Conservation (phyloP, 1,140 invertebrate species). For the Zaprionus tsacasi region DNA sequence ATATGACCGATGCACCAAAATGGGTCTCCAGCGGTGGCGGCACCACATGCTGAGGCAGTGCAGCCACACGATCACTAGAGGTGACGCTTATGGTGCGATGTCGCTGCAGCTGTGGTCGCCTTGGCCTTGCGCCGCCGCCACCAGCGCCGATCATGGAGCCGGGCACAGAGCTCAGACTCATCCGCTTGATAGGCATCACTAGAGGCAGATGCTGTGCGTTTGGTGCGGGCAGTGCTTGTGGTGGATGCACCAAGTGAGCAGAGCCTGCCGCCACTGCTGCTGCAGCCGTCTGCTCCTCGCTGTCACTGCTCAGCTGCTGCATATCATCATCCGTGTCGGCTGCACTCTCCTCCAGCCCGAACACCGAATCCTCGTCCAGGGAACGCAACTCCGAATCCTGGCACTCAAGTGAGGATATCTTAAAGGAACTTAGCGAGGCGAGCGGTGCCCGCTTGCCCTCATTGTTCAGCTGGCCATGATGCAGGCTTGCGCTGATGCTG, state of each 20-base stretch:
- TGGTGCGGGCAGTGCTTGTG: conserved; percentile 10
- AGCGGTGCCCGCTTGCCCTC: conserved; percentile 87
- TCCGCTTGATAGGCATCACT: conserved; percentile 53
- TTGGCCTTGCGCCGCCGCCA: conserved; percentile 43
- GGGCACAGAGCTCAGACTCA: conserved; percentile 59
- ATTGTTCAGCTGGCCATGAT: conserved; percentile 38
- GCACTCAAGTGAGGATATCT: conserved; percentile 88
- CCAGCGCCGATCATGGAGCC: conserved; percentile 20
- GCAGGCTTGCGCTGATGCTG: conserved; percentile 66
- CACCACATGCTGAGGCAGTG: conserved; percentile 43
- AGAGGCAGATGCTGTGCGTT: not conserved
- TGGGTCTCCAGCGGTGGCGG: conserved; percentile 69
- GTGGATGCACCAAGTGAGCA: conserved; percentile 21
- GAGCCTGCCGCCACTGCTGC: conserved; percentile 88
- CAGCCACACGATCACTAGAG: conserved; percentile 55
- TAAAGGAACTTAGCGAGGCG: conserved; percentile 91
- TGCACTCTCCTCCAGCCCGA: conserved; percentile 85
- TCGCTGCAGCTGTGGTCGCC: conserved; percentile 69
- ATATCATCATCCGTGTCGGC: conserved; percentile 91
- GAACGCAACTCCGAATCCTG: conserved; percentile 87
- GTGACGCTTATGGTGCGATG: conserved; percentile 73
- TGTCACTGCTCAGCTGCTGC: conserved; percentile 92
- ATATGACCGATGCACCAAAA: conserved; percentile 65
- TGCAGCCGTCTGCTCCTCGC: conserved; percentile 85
- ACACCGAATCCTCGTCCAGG: conserved; percentile 90